Evolutionary conservation across 2,113 vertebrate species (phyloP).

Genomic region (Cottus gobio): DNA sequence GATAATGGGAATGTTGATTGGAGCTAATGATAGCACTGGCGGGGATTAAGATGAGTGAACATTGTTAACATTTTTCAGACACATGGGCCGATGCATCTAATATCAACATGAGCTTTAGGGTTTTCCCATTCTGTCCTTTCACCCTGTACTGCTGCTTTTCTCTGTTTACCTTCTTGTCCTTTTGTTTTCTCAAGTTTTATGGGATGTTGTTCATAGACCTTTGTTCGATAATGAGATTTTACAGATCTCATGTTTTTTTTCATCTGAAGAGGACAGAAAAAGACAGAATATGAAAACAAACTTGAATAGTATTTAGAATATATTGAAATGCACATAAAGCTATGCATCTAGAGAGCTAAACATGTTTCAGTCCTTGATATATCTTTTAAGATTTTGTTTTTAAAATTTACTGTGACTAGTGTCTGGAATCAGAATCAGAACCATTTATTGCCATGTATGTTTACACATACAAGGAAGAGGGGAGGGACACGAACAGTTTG

Average conservation of each 20-base stretch:
- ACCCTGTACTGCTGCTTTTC: neutral
- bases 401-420: neutral
- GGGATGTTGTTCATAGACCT: neutral
- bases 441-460: no score
- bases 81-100: conserved; percentile 42
- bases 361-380: neutral
- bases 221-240: neutral
- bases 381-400: neutral
- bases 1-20: conserved; percentile 57
- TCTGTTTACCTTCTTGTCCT: neutral
- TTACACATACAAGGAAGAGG: no score
- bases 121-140: neutral
- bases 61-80: conserved; percentile 46
- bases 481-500: no score
- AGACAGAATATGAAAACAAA: neutral
- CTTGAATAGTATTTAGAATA: neutral
- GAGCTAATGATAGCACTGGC: conserved; percentile 33
- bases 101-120: neutral
- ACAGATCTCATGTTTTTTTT: neutral
- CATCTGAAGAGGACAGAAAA: neutral
- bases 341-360: neutral
- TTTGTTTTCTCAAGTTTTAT: neutral
- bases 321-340: neutral
- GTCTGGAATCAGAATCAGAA: no score
- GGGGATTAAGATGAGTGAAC: conserved; percentile 2